A percentile compares a stretch with the other conserved stretches of the same genome.
phyloP scores from a whole-genome alignment of 2,888 invertebrate genomes.

The Cheilosia variabilis region DNA sequence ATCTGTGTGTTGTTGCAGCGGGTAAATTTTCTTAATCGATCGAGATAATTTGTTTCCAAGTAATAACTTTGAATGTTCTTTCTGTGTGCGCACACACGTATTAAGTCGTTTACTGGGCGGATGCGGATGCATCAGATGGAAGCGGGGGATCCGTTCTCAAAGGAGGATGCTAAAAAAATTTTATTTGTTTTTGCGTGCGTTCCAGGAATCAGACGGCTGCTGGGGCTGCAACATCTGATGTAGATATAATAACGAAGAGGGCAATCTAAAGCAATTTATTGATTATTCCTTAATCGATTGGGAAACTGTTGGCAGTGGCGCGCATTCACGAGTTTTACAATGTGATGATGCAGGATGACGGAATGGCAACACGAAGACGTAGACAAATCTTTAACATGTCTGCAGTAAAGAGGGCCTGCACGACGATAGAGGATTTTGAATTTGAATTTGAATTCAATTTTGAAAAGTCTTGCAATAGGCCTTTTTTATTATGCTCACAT shows the following conservation, averaged over 20 bases:
- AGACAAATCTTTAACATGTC: neutral
- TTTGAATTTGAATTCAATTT: too few relatives aligned
- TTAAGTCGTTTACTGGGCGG: conserved; percentile 48
- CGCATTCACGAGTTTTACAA: conserved; percentile 20
- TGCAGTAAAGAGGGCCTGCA: too few relatives aligned
- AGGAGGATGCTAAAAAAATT: conserved; percentile 55
- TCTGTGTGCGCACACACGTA: conserved; percentile 46
- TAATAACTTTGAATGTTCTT: conserved; percentile 67
- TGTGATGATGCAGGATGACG: conserved; percentile 3
- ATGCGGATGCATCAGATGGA: conserved; percentile 24
- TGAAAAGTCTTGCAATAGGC: too few relatives aligned
- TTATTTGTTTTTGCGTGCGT: conserved; percentile 69
- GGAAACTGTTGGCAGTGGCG: conserved; percentile 43
- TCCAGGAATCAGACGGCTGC: conserved; percentile 52
- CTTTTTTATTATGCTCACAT: too few relatives aligned
- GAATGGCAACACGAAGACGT: neutral
- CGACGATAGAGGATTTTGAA: too few relatives aligned
- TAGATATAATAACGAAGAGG: neutral
- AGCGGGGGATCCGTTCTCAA: conserved; percentile 17
- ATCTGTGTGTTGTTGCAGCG: conserved; percentile 37
- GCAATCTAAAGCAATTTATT: conserved; percentile 59
- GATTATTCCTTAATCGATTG: conserved; percentile 65
- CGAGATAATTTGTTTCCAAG: conserved; percentile 75
- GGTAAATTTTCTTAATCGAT: conserved; percentile 72
- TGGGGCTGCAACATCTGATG: conserved; percentile 6